These are phyloP conservation scores for Teleiodes luculella DNA, from an alignment of 2,888 invertebrate genomes.

Conservation along the genomic window DNA sequence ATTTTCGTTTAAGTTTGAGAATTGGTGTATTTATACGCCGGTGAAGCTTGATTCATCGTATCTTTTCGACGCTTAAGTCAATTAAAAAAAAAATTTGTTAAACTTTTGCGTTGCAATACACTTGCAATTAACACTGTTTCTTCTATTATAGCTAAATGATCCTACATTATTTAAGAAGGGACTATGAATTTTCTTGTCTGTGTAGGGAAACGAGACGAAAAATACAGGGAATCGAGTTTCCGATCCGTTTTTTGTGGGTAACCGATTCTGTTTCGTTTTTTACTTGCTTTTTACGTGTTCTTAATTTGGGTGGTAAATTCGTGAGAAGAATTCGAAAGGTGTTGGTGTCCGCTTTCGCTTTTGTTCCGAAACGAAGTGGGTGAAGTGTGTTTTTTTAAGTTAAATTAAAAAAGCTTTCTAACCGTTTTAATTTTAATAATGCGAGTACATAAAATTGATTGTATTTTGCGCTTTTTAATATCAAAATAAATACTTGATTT, in stretches of 20 bases:
- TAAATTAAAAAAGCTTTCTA: background rate
- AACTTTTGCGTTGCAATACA: background rate
- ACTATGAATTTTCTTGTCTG: background rate
- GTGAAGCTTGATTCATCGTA: no score
- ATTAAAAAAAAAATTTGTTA: background rate
- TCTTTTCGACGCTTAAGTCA: no score
- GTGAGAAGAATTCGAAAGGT: background rate
- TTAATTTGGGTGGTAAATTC: constrained; percentile 4
- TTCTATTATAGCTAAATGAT: no score
- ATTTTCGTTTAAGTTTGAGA: no score
- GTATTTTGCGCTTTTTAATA: no score
- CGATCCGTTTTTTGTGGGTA: constrained; percentile 11
- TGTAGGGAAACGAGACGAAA: constrained; percentile 29
- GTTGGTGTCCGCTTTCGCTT: background rate
- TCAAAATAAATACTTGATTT: no score
- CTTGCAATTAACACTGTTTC: background rate
- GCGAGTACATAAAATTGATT: no score
- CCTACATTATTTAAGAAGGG: background rate
- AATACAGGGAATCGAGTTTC: constrained; percentile 18
- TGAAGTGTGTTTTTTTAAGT: background rate
- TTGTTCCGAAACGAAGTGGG: background rate
- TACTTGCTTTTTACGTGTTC: constrained; percentile 9
- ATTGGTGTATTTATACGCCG: no score
- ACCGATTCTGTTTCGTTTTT: constrained; percentile 4
- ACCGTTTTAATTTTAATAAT: no score